These are phyloP conservation scores for Gastrophysa polygoni DNA, from an alignment of 2,888 invertebrate species.

Conservation along the genomic window DNA sequence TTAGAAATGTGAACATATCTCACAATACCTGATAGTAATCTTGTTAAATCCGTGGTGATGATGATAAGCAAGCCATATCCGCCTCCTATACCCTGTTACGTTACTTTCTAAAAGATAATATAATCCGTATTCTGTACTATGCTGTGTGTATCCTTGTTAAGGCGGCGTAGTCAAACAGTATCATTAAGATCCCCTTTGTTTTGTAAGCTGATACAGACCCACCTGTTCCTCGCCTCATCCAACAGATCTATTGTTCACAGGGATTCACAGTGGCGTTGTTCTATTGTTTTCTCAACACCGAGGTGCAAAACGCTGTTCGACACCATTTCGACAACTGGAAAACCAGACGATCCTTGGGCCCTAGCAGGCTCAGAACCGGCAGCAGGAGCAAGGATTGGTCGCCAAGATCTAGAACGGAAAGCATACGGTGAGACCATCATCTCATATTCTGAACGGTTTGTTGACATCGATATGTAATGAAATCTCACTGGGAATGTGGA, in stretches of 20 bases:
- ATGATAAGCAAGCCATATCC: too few species aligned
- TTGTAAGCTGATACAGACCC: neutral
- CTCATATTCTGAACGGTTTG: too few species aligned
- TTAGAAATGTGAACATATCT: too few species aligned
- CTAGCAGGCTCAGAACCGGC: slow-evolving; percentile 67
- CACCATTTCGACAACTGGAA: slow-evolving; percentile 84
- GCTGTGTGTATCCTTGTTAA: too few species aligned
- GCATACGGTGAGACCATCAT: slow-evolving; percentile 70
- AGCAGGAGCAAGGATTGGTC: slow-evolving; percentile 84
- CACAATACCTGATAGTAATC: too few species aligned
- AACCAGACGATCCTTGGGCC: slow-evolving; percentile 68
- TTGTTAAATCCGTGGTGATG: too few species aligned
- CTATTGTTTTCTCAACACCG: slow-evolving; percentile 92
- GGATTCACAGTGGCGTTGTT: slow-evolving; percentile 89
- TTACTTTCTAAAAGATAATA: too few species aligned
- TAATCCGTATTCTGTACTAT: too few species aligned
- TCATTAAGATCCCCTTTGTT: neutral
- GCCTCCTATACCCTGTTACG: too few species aligned
- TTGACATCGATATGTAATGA: too few species aligned
- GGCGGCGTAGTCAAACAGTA: neutral
- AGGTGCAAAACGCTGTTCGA: slow-evolving; percentile 83
- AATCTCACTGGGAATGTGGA: too few species aligned
- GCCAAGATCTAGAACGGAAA: slow-evolving; percentile 78
- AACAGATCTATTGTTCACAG: slow-evolving; percentile 59
- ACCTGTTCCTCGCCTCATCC: neutral